A percentile compares a stretch with the other conserved stretches of the same genome.
phyloP scores from a whole-genome alignment of 2,888 invertebrate species.

The Sialis fuliginosa region DNA sequence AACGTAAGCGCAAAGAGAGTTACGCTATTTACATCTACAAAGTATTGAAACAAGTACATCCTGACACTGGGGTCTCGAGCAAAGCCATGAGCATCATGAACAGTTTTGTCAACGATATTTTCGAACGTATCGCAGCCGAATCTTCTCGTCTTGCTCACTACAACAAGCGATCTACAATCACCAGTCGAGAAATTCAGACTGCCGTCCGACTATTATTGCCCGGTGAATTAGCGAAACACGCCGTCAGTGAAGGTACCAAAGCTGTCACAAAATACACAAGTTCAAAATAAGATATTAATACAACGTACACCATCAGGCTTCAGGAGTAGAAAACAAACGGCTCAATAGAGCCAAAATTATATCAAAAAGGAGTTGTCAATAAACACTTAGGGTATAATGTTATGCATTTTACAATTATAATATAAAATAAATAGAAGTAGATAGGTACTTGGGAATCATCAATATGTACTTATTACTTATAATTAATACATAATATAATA shows the following conservation, averaged over 20 bases:
- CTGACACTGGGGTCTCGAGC: conserved; percentile 45
- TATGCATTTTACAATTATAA: no score
- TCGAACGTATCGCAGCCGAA: no score
- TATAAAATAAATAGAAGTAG: no score
- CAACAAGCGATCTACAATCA: conserved; percentile 44
- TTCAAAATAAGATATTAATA: conserved; percentile 11
- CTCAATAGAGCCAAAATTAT: no score
- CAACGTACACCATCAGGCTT: no score
- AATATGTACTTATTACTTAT: no score
- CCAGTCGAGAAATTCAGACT: conserved; percentile 49
- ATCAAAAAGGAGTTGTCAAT: no score
- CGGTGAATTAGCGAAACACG: conserved; percentile 55
- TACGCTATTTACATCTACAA: conserved; percentile 45
- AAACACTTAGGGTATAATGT: no score
- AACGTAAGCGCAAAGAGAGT: conserved; percentile 35
- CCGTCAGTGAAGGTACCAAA: conserved; percentile 18
- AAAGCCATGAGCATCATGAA: conserved; percentile 19
- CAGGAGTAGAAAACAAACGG: no score
- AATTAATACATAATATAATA: no score
- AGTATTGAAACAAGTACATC: conserved; percentile 38
- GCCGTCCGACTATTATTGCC: conserved; percentile 49
- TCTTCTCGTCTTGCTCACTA: conserved; percentile 33
- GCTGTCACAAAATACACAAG: conserved; percentile 24
- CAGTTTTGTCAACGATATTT: no score
- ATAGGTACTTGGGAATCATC: no score